Evolutionary conservation across 2,888 invertebrate genomes (phyloP).

Genomic region (Chymomyza amoena): DNA sequence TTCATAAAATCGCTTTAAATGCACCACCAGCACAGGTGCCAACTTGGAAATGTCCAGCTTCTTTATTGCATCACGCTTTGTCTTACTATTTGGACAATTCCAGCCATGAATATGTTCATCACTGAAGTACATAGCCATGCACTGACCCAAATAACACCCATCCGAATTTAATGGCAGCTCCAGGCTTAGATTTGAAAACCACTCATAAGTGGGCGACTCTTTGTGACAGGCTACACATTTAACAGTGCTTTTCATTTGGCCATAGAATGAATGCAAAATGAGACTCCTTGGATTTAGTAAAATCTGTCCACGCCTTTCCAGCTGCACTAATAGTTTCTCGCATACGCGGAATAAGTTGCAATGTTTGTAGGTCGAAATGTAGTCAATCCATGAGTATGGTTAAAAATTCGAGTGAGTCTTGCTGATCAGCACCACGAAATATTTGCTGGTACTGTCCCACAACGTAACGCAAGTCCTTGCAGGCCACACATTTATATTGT

Average conservation of each 20-base stretch:
- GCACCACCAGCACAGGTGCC: slow-evolving; percentile 90
- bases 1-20: slow-evolving; percentile 87
- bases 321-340: slow-evolving; percentile 72
- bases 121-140: slow-evolving; percentile 87
- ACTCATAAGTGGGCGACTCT: slow-evolving; percentile 90
- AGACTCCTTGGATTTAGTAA: slow-evolving; percentile 85
- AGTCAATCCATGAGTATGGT: slow-evolving; percentile 93
- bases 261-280: slow-evolving; percentile 89
- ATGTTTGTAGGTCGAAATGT: slow-evolving; percentile 89
- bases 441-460: slow-evolving; percentile 88
- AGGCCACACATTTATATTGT: slow-evolving; percentile 88
- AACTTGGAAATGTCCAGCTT: slow-evolving; percentile 91
- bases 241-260: slow-evolving; percentile 90
- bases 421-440: slow-evolving; percentile 88
- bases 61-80: slow-evolving; percentile 88
- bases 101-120: slow-evolving; percentile 91
- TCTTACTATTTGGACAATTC: slow-evolving; percentile 91
- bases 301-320: slow-evolving; percentile 85
- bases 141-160: slow-evolving; percentile 85
- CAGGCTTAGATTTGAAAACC: slow-evolving; percentile 90
- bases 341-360: slow-evolving; percentile 71
- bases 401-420: slow-evolving; percentile 94
- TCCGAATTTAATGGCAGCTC: slow-evolving; percentile 84
- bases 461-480: slow-evolving; percentile 87
- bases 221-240: slow-evolving; percentile 86